phyloP scores from a whole-genome alignment of 1,140 invertebrate species.

The Aphidius gifuensis region DNA sequence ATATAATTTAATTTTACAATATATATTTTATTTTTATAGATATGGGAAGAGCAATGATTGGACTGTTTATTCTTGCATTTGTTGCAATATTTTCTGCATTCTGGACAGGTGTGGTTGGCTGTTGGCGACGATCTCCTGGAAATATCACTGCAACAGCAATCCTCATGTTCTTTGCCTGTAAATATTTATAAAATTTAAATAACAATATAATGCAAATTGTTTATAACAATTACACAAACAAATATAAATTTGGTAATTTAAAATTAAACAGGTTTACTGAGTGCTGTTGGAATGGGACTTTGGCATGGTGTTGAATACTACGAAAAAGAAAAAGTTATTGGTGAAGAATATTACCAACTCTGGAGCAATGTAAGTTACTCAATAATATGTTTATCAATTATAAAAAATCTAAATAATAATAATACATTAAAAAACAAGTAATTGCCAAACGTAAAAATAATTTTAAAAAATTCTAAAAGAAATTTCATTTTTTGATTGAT shows the following conservation, averaged over 20 bases:
- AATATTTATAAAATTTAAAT: constrained; percentile 48
- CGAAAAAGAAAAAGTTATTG: constrained; percentile 89
- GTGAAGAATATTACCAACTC: constrained; percentile 84
- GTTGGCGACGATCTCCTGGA: constrained; percentile 87
- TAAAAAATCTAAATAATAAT: too few species aligned
- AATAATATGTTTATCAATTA: constrained; percentile 3
- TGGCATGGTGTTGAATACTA: constrained; percentile 96
- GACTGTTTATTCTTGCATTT: constrained; percentile 86
- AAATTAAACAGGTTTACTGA: constrained; percentile 67
- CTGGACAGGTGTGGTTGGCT: constrained; percentile 89
- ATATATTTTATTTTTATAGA: constrained; percentile 59
- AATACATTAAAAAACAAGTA: too few species aligned
- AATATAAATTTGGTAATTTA: constrained; percentile 10
- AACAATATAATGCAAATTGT: constrained; percentile 13
- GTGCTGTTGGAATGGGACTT: constrained; percentile 88
- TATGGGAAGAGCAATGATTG: constrained; percentile 88
- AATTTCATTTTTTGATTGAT: too few species aligned
- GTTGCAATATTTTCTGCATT: constrained; percentile 87
- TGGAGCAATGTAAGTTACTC: constrained; percentile 80
- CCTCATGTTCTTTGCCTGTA: constrained; percentile 84
- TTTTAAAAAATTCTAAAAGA: too few species aligned
- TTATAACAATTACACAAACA: constrained; percentile 7
- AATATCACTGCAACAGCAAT: constrained; percentile 92
- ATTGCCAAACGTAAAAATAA: too few species aligned
- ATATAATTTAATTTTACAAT: background rate